Evolutionary conservation across 1,140 invertebrate species (phyloP), one percentile per base, ranked within the genome.

Genomic region (Plutomurus gul): DNA sequence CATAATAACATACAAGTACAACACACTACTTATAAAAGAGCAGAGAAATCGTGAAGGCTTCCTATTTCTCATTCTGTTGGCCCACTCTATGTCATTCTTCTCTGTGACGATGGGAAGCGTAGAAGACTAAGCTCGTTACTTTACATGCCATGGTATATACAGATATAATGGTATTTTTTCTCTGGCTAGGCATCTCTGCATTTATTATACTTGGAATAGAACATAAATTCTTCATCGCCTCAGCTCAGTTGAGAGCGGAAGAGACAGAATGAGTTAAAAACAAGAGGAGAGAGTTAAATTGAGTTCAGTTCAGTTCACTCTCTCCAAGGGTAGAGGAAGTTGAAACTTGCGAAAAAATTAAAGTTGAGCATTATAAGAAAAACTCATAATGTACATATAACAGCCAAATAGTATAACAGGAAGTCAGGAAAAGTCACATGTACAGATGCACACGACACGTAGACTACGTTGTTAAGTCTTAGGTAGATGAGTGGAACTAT

Each of bases 171-270:
- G 8, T 33, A 33, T 65, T 65, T 65, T 65, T 65, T 65, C 56
- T 65, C 36, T 30, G n/a, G 56, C 56, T 65, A 25, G 25, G 10
- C n/a, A 25, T 33, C 36, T 65, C 56, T 65, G 56, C 56, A 65
- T 65, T 65, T 65, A 65, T 65, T 65, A 65, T 65, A 65, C 56
- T n/a, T n/a, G n/a, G 56, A 65, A 30, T 30, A 16, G 27, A 65
- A 65, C 56, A 65, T 65, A 65, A 65, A 65, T 65, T 65, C 56
- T 65, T 65, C 56, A 65, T 65, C 56, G 56, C 56, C 56, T 65
- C 56, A 65, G 56, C 27, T 65, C 27, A 65, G 56, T 65, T 30
- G 27, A 65, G 56, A 30, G 30, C 56, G 56, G 56, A 27, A 65
- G 56, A 65, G 56, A 65, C 56, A 65, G 56, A 65, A 65, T 65